Evolutionary conservation across 2,888 invertebrate genomes (phyloP), one percentile per base, ranked within the genome.

Genomic region (Lepidonotus clava): DNA sequence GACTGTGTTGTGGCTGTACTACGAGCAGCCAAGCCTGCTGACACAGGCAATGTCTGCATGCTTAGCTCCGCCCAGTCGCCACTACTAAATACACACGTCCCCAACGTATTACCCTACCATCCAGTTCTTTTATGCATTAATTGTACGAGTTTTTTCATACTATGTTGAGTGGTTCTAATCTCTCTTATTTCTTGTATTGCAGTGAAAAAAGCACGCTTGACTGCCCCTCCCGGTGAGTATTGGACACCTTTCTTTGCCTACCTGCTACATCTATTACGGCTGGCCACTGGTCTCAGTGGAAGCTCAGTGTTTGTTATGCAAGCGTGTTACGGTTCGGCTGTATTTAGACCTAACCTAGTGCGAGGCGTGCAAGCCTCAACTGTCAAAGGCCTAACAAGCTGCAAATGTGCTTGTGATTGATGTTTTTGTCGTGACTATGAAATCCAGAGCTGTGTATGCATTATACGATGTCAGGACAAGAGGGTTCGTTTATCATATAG

Each of bases 201-300:
- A 97, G 97, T 97, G 94, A 97, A 97, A 95, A 97, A 97, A 95
- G 97, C 97, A 95, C 96, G 96, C 95, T 97, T 97, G 95, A 96
- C 96, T 95, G 97, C 97, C 95, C 96, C 96, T 94, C 96, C 96
- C 96, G 97, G 97, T 97, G 95, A 96, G 96, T 93, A 34, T 24
- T n/a, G 77, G 61, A 85, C 53, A 53, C 41, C 24, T 34, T 71
- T 80, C 56, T 66, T 61, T 56, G 53, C 56, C n/a, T n/a, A n/a
- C n/a, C n/a, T n/a, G n/a, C n/a, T n/a, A n/a, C n/a, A n/a, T 85
- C 32, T 80, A 28, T 18, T 86, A 77, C 18, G n/a, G n/a, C n/a
- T n/a, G n/a, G n/a, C n/a, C n/a, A n/a, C n/a, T n/a, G n/a, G n/a
- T n/a, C n/a, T n/a, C n/a, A n/a, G n/a, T n/a, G n/a, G n/a, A n/a